Conservation (phyloP, 2,888 invertebrate species). For the Thelaira solivaga region DNA sequence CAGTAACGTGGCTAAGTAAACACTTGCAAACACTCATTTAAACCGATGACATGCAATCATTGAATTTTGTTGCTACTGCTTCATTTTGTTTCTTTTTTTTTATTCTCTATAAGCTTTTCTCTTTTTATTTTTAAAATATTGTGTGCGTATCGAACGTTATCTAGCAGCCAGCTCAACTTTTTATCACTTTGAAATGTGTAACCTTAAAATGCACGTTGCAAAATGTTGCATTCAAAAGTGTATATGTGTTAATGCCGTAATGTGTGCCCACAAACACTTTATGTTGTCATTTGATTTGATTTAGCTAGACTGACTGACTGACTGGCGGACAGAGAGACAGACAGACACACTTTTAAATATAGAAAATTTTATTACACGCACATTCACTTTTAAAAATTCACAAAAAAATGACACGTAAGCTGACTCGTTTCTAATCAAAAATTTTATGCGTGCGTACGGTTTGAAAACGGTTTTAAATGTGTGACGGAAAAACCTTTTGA, state of each 20-base stretch:
- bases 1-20: conserved; percentile 48
- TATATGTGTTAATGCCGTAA: not conserved
- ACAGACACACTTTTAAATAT: conserved; percentile 27
- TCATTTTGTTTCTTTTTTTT: conserved; percentile 12
- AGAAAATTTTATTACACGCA: not conserved
- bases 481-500: conserved; percentile 56
- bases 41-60: conserved; percentile 50
- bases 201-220: conserved; percentile 51
- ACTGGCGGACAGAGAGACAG: not conserved
- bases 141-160: conserved; percentile 33
- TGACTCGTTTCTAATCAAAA: conserved; percentile 35
- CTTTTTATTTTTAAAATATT: too few relatives aligned
- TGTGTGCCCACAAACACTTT: not conserved
- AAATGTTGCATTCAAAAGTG: conserved; percentile 22
- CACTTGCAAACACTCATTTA: conserved; percentile 34
- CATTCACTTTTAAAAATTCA: not conserved
- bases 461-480: conserved; percentile 53
- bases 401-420: conserved; percentile 11
- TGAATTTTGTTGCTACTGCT: conserved; percentile 37
- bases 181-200: conserved; percentile 56
- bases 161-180: too few relatives aligned
- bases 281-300: conserved; percentile 29
- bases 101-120: too few relatives aligned
- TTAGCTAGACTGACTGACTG: conserved; percentile 9
- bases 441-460: conserved; percentile 53